These are phyloP conservation scores for Emys orbicularis DNA, from an alignment of 2,797 vertebrate genomes.

Conservation along the genomic window DNA sequence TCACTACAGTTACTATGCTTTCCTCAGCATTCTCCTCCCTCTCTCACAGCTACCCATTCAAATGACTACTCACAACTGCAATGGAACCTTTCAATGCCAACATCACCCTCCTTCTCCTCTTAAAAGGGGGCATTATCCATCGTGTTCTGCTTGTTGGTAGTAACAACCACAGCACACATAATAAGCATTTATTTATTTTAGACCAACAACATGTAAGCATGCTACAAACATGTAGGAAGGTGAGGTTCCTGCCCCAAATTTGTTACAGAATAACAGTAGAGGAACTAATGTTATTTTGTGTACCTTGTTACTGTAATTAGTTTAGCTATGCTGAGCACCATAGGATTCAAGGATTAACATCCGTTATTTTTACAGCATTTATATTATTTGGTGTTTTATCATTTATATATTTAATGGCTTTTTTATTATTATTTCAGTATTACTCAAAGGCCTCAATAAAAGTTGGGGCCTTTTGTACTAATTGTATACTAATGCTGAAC, in stretches of 20 bases:
- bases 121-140: background rate
- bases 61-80: background rate
- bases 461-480: slow-evolving; percentile 6
- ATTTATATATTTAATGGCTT: slow-evolving; percentile 5
- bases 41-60: background rate
- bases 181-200: background rate
- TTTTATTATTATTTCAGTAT: slow-evolving; percentile 31
- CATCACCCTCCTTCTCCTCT: background rate
- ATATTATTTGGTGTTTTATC: background rate
- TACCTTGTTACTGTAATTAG: slow-evolving; percentile 24
- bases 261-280: background rate
- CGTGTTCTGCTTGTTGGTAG: background rate
- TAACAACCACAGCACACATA: background rate
- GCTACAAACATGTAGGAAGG: background rate
- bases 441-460: background rate
- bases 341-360: background rate
- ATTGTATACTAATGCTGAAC: background rate
- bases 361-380: slow-evolving; percentile 39
- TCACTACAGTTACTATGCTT: background rate
- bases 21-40: background rate
- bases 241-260: background rate
- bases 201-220: background rate
- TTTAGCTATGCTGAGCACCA: slow-evolving; percentile 13
- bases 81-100: background rate
- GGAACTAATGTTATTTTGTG: slow-evolving; percentile 15